Evolutionary conservation across 2,888 invertebrate species (phyloP), one percentile per base, ranked within the genome.

Genomic region (Hipparchia sbordonii): DNA sequence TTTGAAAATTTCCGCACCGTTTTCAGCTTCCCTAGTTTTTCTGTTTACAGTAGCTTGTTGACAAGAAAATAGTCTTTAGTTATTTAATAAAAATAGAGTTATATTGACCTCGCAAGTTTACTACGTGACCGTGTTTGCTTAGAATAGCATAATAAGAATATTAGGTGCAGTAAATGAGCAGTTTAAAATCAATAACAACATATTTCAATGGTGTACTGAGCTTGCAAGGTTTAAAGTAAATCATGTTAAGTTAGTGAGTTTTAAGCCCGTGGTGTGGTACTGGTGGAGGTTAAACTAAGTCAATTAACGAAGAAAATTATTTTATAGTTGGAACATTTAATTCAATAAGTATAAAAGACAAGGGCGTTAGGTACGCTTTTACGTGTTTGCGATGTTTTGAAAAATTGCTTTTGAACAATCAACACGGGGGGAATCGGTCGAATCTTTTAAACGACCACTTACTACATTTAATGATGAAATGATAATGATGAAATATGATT

Each of bases 1-100:
- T 89, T 88, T 85, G 80, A 84, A 83, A 82, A 84, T 87, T 87
- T 82, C 84, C 82, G 79, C 78, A 81, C 80, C 74, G 75, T 77
- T 84, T 85, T 85, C 81, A 82, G 80, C 80, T 82, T 82, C 80
- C 72, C 71, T 74, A 75, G 66, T 73, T 76, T 75, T 73, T 57
- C 74, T 72, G 70, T 70, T 74, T 71, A 74, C 71, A 73, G 65
- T 74, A 60, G 61, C 71, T 67, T 72, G 73, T 73, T 74, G 69
- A 74, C 74, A 74, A 71, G 69, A 74, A 62, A 70, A 63, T 23
- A 57, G 46, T 70, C 73, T 71, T 71, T 71, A 71, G 72, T 67
- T 65, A 65, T 62, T 73, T 65, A 68, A 74, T 72, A 74, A 67
- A 72, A 70, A 72, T 65, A 60, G 51, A 65, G 70, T 54, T 70